Base-by-base conservation (phyloP, 2,888 invertebrate genomes). In the Strigamia crassipes region DNA sequence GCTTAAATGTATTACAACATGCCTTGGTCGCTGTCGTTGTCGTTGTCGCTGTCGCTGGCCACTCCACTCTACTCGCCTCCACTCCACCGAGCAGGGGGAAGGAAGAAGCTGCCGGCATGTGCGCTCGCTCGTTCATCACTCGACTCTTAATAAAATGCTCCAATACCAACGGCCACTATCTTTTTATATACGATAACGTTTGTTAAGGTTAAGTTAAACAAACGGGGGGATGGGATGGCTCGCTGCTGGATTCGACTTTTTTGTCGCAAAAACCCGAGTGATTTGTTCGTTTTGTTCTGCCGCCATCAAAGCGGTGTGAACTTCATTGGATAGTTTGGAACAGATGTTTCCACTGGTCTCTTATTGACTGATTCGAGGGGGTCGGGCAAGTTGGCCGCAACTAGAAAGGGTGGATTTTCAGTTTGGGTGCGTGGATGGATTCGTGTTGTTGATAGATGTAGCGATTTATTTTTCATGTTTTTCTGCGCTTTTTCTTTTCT, bases 1-100 rank as follows among this genome's bases (percentile, higher is more conserved):
- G 73, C 73, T 73, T 73, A 73, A 73, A 73, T 73, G 73, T 73
- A 73, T 73, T 73, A 31, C 73, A 73, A 73, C 73, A 73, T 73
- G 73, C 73, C 73, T 73, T 73, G 27, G 27, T 27, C 27, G 27
- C 27, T 1, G 27, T 27, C 27, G 27, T 1, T 27, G n/a, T n/a
- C n/a, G n/a, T n/a, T n/a, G n/a, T n/a, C n/a, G n/a, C n/a, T n/a
- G n/a, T n/a, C 10, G 73, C 8, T 73, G 73, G 73, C 73, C 73
- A 73, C 73, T 73, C 27, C 31, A 73, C n/a, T 18, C 18, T 3
- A 18, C n/a, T n/a, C n/a, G n/a, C n/a, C n/a, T n/a, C n/a, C n/a
- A n/a, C n/a, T n/a, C n/a, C n/a, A n/a, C n/a, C 18, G 51, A 15
- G n/a, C 6, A 6, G 31, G 1, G 13, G 27, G 27, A 27, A 18